These are phyloP conservation scores for Columba livia DNA, from an alignment of 2,113 vertebrate genomes.

Conservation along the genomic window DNA sequence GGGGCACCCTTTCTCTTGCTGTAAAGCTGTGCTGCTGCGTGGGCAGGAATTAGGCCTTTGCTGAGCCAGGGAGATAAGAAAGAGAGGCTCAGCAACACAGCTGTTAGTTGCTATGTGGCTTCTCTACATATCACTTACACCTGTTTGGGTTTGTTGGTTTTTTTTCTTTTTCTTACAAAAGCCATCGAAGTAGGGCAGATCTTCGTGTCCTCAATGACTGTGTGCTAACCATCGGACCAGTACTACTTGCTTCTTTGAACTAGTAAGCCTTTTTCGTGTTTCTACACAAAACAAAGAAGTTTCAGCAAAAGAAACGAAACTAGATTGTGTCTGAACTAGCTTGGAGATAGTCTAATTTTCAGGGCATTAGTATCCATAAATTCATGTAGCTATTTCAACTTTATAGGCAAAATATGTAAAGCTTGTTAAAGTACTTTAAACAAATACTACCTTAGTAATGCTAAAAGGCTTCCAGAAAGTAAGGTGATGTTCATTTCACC, in stretches of 20 bases:
- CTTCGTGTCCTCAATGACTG: rapidly evolving
- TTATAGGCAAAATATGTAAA: background rate
- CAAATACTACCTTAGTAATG: background rate
- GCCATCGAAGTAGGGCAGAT: background rate
- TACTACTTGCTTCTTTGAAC: rapidly evolving
- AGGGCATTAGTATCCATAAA: background rate
- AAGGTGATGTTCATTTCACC: background rate
- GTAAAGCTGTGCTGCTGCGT: background rate
- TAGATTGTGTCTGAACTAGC: background rate
- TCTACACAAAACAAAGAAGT: background rate
- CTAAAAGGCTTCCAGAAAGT: background rate
- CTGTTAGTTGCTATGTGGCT: rapidly evolving
- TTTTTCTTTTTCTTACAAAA: background rate
- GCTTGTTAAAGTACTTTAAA: background rate
- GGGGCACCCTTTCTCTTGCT: rapidly evolving
- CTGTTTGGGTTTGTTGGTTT: too few species aligned
- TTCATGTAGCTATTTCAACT: background rate
- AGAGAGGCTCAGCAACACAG: background rate
- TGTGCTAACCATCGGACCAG: background rate
- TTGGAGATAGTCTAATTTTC: background rate
- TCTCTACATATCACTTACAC: rapidly evolving
- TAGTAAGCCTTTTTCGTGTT: background rate
- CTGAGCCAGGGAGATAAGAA: too few species aligned
- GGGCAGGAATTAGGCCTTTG: rapidly evolving
- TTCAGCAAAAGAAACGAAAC: background rate